Evolutionary conservation across 2,888 invertebrate species (phyloP), one percentile per base, ranked within the genome.

Genomic region (Pseudococcus longispinus): DNA sequence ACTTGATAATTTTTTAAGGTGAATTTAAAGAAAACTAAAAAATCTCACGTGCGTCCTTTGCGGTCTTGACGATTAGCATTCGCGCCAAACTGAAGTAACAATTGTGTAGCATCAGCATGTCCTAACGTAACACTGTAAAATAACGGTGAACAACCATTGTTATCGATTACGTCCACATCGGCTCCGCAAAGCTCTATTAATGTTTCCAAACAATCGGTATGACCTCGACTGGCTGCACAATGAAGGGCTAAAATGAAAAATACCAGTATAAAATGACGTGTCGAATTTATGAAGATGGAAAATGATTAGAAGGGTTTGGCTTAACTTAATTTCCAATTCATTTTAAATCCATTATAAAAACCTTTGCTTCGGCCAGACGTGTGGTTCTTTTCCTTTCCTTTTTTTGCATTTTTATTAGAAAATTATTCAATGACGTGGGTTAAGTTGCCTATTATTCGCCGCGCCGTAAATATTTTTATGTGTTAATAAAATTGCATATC

Each of bases 51-150:
- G 88, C 98, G 93, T 15, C 98, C 98, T 90, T 97, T 95, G 85
- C 96, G 93, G 90, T 98, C 99, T 91, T 97, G 97, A 20, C 97
- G 93, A 91, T 98, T 97, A 0, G 97, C 94, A 90, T 98, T 95
- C 0, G 98, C 96, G 0, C 96, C 97, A 88, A 96, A 94, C 88
- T 95, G 94, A n/a, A 99, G 92, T 70, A 99, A 92, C 3, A 97
- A 92, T 4, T 96, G 94, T 0, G 98, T 97, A 23, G 98, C 97
- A 90, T 98, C 97, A 0, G 97, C 96, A 90, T 99, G 98, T 0
- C 98, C 98, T 85, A 98, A 92, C 0, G 98, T 98, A 1, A 98
- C 97, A 4, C 99, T 97, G 90, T 99, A 99, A 91, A 99, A 99
- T 37, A 99, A 91, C 0, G 99, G 96, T 0, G 98, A 97, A 90